These are phyloP conservation scores for Morus bassanus DNA, from an alignment of 2,797 vertebrate genomes.

Conservation along the genomic window DNA sequence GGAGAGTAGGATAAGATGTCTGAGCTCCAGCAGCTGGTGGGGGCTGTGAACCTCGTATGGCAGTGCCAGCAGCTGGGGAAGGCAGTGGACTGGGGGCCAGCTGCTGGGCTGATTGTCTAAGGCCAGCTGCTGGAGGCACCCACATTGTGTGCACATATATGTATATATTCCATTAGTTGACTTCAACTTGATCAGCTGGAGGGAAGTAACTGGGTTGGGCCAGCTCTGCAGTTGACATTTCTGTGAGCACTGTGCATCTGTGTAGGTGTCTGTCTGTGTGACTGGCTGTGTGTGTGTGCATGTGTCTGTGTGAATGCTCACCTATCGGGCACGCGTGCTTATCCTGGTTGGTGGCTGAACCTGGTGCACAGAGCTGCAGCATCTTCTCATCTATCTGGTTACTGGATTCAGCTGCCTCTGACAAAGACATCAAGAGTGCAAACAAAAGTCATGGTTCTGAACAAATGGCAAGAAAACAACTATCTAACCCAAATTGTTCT, in stretches of 20 bases:
- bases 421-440: background rate
- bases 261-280: background rate
- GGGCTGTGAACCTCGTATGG: background rate
- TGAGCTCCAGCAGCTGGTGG: background rate
- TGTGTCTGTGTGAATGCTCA: too few relatives aligned
- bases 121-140: background rate
- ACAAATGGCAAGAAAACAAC: background rate
- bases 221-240: background rate
- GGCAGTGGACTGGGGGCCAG: background rate
- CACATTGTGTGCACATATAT: rapidly evolving
- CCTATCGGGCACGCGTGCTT: rapidly evolving
- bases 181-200: background rate
- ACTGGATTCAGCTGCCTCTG: background rate
- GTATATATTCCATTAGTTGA: background rate
- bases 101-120: background rate
- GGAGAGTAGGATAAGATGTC: background rate
- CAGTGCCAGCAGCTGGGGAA: background rate
- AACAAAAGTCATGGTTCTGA: background rate
- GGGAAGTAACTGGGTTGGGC: background rate
- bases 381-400: background rate
- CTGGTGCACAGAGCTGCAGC: background rate
- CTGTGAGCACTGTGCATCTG: background rate
- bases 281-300: rapidly evolving
- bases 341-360: background rate
- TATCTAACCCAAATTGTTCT: background rate